phyloP scores from a whole-genome alignment of 2,113 vertebrate species.

The Oceanites oceanicus region DNA sequence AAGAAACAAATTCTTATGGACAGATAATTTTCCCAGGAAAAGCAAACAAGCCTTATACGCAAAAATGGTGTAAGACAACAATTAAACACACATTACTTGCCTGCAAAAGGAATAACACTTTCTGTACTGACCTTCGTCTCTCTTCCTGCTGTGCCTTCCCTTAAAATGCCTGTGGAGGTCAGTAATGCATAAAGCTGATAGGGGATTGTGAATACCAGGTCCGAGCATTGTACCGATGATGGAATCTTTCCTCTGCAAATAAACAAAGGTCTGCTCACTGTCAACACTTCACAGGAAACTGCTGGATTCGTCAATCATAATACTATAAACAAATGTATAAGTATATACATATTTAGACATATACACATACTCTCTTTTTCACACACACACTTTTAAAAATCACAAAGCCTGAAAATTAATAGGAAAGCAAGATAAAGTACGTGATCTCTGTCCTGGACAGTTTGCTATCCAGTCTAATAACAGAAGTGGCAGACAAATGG shows the following conservation, averaged over 20 bases:
- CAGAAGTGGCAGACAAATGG: background rate
- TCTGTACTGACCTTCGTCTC: background rate
- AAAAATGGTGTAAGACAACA: background rate
- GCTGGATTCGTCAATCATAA: background rate
- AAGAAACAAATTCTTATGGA: background rate
- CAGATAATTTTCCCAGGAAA: background rate
- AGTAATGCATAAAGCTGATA: slow-evolving; percentile 61
- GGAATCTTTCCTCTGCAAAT: background rate
- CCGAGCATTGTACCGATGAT: background rate
- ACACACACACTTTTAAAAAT: background rate
- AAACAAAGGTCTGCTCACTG: background rate
- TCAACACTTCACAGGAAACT: background rate
- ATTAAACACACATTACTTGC: background rate
- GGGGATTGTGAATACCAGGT: background rate
- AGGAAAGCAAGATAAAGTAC: background rate
- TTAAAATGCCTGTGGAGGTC: slow-evolving; percentile 64
- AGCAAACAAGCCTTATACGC: background rate
- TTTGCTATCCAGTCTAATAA: background rate
- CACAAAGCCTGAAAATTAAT: background rate
- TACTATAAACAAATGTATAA: background rate
- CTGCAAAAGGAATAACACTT: background rate
- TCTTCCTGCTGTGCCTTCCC: slow-evolving; percentile 53
- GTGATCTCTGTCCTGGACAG: background rate
- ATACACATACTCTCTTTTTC: background rate
- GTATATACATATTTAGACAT: background rate